Evolutionary conservation across 2,888 invertebrate genomes (phyloP).

Genomic region (Apamea crenata): DNA sequence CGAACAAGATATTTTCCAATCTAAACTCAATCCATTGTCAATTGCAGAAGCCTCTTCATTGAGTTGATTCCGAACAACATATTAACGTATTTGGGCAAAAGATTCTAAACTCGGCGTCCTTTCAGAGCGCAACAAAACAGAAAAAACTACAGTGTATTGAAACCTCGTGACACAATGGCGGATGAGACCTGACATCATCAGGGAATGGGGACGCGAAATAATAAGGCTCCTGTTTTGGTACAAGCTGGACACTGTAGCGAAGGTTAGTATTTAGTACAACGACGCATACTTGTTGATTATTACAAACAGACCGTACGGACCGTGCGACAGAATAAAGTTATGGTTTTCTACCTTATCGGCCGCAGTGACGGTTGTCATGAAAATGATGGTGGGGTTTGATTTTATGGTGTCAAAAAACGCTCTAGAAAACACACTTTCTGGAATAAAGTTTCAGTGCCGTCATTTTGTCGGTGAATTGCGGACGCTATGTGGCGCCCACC

Average conservation of each 20-base stretch:
- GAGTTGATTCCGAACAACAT: constrained; percentile 12
- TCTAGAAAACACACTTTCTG: too few species aligned
- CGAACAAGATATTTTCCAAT: neutral
- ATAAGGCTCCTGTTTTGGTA: constrained; percentile 81
- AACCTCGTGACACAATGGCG: constrained; percentile 88
- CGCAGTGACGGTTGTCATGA: too few species aligned
- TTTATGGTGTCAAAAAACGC: too few species aligned
- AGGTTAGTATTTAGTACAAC: neutral
- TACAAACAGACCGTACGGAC: neutral
- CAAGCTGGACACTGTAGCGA: constrained; percentile 65
- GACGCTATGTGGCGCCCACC: too few species aligned
- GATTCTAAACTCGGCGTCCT: constrained; percentile 64
- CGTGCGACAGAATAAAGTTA: too few species aligned
- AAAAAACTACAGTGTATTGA: constrained; percentile 85
- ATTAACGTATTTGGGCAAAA: constrained; percentile 43
- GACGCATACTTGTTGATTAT: constrained; percentile 18
- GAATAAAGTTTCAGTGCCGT: too few species aligned
- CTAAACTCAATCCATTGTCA: constrained; percentile 2
- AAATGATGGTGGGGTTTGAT: too few species aligned
- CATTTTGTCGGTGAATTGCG: too few species aligned
- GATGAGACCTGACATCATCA: constrained; percentile 90
- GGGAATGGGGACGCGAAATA: constrained; percentile 89
- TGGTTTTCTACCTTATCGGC: too few species aligned
- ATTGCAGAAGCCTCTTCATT: neutral
- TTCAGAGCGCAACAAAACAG: constrained; percentile 72